Evolutionary conservation across 2,113 vertebrate genomes (phyloP), one percentile per base, ranked within the genome.

Genomic region (Paedocypris sp.): DNA sequence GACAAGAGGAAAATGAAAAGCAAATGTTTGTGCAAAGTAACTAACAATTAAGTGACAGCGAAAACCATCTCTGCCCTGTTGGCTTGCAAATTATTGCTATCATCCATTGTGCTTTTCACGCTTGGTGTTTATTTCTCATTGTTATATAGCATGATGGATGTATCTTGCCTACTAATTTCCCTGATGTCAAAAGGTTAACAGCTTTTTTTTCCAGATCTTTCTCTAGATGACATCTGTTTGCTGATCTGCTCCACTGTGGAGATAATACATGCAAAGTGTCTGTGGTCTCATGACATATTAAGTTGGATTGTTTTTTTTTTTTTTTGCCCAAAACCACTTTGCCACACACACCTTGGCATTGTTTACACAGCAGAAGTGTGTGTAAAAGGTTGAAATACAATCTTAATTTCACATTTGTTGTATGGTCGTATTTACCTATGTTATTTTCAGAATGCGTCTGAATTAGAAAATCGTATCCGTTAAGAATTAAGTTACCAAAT

Each of bases 131-230:
- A 26, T 56, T 23, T 42, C 3, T 18, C 36, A 56, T 29, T 42
- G 52, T 56, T 56, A 46, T 57, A 19, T 53, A n/a, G n/a, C 29
- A 36, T 31, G 25, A 54, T 45, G 8, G 23, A 61, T 62, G 36
- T 6, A 50, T 62, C 43, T 20, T 35, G 12, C 51, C 57, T 43
- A 39, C 32, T 69, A 57, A 69, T 66, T 65, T 62, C 3, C 28
- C 11, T 31, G 49, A 49, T 57, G 64, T 64, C 64, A 59, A 13
- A 65, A 51, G 64, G 61, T 65, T 62, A 65, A 62, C 60, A 18
- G 47, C 39, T 26, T 60, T 56, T 61, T n/a, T n/a, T 45, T 36
- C 29, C n/a, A 39, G 42, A 65, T 62, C 23, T 32, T 42, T 53
- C 52, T 54, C 45, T 35, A 47, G 66, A 68, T 63, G 62, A 41